Conservation (phyloP, 2,113 vertebrate species). For the Sialia sialis region DNA sequence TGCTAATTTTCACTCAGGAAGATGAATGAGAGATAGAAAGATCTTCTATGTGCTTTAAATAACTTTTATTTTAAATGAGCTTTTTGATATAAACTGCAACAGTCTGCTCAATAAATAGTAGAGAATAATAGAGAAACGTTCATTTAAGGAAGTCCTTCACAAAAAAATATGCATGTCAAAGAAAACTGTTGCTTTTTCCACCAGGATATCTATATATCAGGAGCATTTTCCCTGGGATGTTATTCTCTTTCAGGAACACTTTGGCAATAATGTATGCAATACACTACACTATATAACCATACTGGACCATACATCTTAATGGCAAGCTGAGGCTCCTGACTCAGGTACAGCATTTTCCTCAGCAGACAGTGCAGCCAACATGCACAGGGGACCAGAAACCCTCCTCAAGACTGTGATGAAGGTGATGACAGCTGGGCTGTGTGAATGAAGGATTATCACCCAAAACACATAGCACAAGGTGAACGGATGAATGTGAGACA, state of each 20-base stretch:
- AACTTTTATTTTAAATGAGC: background rate
- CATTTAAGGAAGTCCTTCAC: background rate
- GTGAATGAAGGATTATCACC: background rate
- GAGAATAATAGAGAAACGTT: background rate
- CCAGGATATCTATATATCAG: background rate
- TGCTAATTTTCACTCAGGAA: background rate
- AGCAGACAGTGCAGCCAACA: background rate
- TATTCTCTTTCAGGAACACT: background rate
- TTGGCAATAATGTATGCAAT: background rate
- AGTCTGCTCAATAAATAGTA: background rate
- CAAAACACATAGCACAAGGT: background rate
- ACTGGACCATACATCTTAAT: background rate
- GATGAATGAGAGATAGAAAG: background rate
- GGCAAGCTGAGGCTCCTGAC: background rate
- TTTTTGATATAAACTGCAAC: background rate
- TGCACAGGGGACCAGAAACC: background rate
- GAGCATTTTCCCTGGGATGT: background rate
- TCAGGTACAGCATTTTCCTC: background rate
- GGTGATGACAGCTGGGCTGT: background rate
- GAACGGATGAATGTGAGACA: background rate
- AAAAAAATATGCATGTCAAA: background rate
- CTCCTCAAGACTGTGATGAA: background rate
- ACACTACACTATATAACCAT: background rate
- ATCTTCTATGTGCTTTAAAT: background rate
- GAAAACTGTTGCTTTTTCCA: background rate